Conservation (phyloP, 2,113 vertebrate genomes). For the Zingel zingel region DNA sequence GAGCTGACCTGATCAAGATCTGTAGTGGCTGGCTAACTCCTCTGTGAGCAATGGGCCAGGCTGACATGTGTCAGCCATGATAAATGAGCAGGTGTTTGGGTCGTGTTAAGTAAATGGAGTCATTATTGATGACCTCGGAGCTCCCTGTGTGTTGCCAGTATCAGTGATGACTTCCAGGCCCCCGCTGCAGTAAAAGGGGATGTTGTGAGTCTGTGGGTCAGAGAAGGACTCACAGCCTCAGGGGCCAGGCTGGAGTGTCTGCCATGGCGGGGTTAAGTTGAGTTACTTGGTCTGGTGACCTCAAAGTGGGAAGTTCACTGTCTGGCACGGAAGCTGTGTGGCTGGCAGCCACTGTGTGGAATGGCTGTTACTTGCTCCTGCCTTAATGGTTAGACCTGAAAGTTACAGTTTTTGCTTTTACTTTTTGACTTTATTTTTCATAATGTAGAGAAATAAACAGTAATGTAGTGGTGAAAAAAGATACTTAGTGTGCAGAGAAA, state of each 20-base stretch:
- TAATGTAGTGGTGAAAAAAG: no score
- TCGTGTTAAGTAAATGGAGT: slow-evolving; percentile 79
- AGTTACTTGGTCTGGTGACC: slow-evolving; percentile 65
- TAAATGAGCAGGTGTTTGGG: slow-evolving; percentile 77
- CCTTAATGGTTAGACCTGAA: neutral
- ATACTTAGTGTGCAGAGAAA: neutral
- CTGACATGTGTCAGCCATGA: slow-evolving; percentile 74
- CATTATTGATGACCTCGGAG: slow-evolving; percentile 78
- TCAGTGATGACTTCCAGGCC: slow-evolving; percentile 72
- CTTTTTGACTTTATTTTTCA: neutral
- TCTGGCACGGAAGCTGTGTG: slow-evolving; percentile 22
- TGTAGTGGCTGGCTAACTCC: slow-evolving; percentile 47
- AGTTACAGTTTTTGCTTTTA: slow-evolving; percentile 7
- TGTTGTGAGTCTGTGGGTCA: slow-evolving; percentile 66
- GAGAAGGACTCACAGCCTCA: slow-evolving; percentile 54
- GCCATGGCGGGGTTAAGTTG: slow-evolving; percentile 54
- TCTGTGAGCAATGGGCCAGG: slow-evolving; percentile 65
- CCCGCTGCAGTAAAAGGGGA: slow-evolving; percentile 52
- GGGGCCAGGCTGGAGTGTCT: slow-evolving; percentile 44
- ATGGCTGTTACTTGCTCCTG: slow-evolving; percentile 8
- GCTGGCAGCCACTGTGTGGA: neutral
- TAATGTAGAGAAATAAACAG: neutral
- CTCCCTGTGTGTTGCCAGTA: slow-evolving; percentile 66
- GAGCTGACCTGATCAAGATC: slow-evolving; percentile 73
- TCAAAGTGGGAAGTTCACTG: slow-evolving; percentile 56